Conservation (phyloP, 64 coral and sea anemone species). For the Platygyra sinensis region DNA sequence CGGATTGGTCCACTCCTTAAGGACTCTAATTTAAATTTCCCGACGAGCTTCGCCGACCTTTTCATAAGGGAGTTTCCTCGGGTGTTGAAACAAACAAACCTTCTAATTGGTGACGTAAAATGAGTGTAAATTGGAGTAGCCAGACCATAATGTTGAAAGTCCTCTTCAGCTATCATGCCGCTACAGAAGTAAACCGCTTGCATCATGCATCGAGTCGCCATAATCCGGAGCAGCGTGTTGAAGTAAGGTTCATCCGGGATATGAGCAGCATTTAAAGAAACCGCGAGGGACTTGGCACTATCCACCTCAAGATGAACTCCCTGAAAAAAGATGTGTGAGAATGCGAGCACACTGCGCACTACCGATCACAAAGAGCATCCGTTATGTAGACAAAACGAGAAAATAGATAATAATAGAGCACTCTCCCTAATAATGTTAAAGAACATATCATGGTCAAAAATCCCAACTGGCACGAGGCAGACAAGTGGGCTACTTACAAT, state of each 20-base stretch:
- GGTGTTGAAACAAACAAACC: slow-evolving; percentile 49
- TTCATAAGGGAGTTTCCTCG: no score
- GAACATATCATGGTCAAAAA: no score
- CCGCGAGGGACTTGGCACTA: slow-evolving; percentile 84
- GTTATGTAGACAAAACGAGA: no score
- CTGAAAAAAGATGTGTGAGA: slow-evolving; percentile 22
- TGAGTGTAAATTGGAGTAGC: slow-evolving; percentile 98
- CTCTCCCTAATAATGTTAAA: no score
- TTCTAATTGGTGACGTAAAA: slow-evolving; percentile 96
- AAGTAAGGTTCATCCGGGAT: slow-evolving; percentile 89
- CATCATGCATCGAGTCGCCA: slow-evolving; percentile 99
- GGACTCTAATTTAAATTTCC: no score
- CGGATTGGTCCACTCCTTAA: no score
- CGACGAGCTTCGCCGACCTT: no score
- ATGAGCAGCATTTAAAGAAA: slow-evolving; percentile 71
- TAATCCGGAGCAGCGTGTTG: slow-evolving; percentile 95
- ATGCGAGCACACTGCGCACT: no score
- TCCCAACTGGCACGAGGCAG: no score
- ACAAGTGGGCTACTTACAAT: no score
- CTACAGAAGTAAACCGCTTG: slow-evolving; percentile 99
- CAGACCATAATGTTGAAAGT: slow-evolving; percentile 93
- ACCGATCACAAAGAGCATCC: no score
- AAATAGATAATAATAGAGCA: no score
- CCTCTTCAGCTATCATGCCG: slow-evolving; percentile 82
- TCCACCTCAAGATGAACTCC: slow-evolving; percentile 80